Percentiles rank a stretch among this genome's conserved stretches.
Conservation (phyloP, 2,888 invertebrate species). For the Cosmorhoe ocellata region DNA sequence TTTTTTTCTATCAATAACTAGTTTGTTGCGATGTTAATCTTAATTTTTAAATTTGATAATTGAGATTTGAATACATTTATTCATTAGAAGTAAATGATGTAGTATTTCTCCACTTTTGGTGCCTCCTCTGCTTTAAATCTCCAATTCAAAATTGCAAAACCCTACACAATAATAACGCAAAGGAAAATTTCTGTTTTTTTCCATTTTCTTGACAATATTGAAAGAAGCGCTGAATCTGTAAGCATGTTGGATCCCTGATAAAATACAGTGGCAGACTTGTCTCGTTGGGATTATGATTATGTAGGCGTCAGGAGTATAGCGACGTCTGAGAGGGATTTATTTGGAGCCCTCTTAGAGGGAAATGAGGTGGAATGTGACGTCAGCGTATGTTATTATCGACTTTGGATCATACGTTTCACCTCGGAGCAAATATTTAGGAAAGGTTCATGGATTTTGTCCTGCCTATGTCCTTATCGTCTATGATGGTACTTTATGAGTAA, state of each 20-base stretch:
- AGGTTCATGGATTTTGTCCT: too few relatives aligned
- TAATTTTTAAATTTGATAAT: too few relatives aligned
- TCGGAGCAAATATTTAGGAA: not conserved
- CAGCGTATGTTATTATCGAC: conserved; percentile 42
- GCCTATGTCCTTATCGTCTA: too few relatives aligned
- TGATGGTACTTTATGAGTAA: too few relatives aligned
- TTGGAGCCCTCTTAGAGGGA: conserved; percentile 53
- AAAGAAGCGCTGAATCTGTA: conserved; percentile 36
- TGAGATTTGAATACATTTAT: too few relatives aligned
- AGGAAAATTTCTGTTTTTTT: conserved; percentile 16
- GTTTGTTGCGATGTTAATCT: too few relatives aligned
- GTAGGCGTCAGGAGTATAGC: conserved; percentile 52
- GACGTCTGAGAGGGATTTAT: conserved; percentile 60
- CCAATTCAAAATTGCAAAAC: conserved; percentile 9
- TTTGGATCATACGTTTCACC: conserved; percentile 29
- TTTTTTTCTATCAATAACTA: too few relatives aligned
- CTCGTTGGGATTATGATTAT: conserved; percentile 41
- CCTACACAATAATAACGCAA: conserved; percentile 13
- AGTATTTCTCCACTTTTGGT: too few relatives aligned
- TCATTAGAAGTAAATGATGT: too few relatives aligned
- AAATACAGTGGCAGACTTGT: conserved; percentile 44
- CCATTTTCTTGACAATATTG: conserved; percentile 33
- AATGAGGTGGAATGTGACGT: conserved; percentile 63
- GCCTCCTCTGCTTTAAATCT: not conserved
- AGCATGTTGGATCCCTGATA: conserved; percentile 40